Evolutionary conservation across 2,113 vertebrate species (phyloP), one percentile per base, ranked within the genome.

Genomic region (Psilopsiagon aurifrons): DNA sequence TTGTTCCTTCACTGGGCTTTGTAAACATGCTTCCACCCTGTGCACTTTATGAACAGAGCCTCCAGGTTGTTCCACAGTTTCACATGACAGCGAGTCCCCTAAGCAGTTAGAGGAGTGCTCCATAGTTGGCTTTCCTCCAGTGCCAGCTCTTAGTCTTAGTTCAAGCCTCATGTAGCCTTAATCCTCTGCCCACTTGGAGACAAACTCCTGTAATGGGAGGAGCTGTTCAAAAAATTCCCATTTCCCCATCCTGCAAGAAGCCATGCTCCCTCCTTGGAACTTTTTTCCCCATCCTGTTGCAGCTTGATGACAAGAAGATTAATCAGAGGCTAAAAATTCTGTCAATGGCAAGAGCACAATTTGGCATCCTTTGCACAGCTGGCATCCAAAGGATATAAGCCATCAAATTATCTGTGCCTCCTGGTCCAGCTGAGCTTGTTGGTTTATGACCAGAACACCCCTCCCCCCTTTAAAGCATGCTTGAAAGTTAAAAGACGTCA

Each of bases 271-370:
- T 29, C 14, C 16, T 63, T 7, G 8, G 49, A 23, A 10, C 4
- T 5, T 39, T 71, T 79, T 18, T 43, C 8, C 16, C 24, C 9
- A n/a, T 67, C 20, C 41, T 66, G 6, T 59, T 86, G 62, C 31
- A 84, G 43, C 46, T 44, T 86, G 83, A 76, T 76, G 94, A 92
- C 86, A 93, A 86, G 69, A 93, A 37, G 81, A 91, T 94, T 49
- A 94, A 93, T 91, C 17, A 5, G 52, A 92, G 27, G 41, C 49
- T 73, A 31, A 76, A 91, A 82, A 13, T 44, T 84, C 9, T 90
- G 92, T 83, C 74, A 69, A 18, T 62, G 57, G 47, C 69, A 88
- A 86, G 11, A 84, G 20, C 6, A 17, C 37, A 33, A 9, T 73
- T 74, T 89, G 80, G 62, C 92, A 87, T 47, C 13, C n/a, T 25